Evolutionary conservation across 35 echinoderm and acorn worm genomes (phyloP).

Genomic region (Diadema setosum): DNA sequence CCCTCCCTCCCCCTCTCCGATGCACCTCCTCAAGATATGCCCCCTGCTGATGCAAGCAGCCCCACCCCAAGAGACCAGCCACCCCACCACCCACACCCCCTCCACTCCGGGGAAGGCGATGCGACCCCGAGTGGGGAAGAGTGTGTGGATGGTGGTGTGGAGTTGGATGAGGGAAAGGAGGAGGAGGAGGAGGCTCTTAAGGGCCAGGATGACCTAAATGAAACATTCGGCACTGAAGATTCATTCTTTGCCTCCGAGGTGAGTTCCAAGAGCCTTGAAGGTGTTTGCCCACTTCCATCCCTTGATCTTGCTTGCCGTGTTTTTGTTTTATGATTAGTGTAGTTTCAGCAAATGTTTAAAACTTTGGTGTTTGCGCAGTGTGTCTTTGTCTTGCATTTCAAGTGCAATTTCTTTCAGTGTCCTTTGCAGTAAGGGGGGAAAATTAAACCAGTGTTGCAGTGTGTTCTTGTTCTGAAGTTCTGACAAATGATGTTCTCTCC

Average conservation of each 20-base stretch:
- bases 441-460: too few species aligned
- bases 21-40: not conserved
- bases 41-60: not conserved
- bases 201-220: not conserved
- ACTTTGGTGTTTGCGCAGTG: too few species aligned
- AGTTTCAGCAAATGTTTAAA: too few species aligned
- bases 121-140: too few species aligned
- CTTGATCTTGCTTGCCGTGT: too few species aligned
- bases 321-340: too few species aligned
- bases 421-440: too few species aligned
- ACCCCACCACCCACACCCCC: not conserved
- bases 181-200: not conserved
- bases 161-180: not conserved
- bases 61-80: not conserved
- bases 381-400: too few species aligned
- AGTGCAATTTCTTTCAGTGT: too few species aligned
- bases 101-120: not conserved
- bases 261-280: not conserved
- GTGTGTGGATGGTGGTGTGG: not conserved
- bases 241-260: conserved; percentile 13
- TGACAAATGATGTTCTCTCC: too few species aligned
- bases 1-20: not conserved
- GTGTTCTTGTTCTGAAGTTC: too few species aligned
- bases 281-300: not conserved
- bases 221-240: conserved; percentile 1